A percentile compares a stretch with the other conserved stretches of the same genome.
Conservation (phyloP, 1,140 invertebrate genomes). For the Caerostris extrusa region DNA sequence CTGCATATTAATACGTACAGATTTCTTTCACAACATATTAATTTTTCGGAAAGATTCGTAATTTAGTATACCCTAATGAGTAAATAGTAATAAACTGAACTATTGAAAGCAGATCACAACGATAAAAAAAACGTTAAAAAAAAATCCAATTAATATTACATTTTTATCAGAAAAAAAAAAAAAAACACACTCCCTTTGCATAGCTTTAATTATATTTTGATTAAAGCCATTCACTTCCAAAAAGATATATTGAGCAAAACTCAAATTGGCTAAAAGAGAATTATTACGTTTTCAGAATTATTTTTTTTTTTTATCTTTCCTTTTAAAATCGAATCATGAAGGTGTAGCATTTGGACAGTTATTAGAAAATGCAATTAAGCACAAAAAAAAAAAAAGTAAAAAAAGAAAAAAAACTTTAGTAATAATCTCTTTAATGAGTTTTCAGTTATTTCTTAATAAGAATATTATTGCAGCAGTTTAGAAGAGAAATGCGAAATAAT, state of each 20-base stretch:
- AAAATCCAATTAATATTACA: neutral
- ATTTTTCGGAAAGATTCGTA: too few species aligned
- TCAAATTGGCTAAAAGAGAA: neutral
- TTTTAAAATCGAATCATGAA: neutral
- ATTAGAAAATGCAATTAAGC: constrained; percentile 57
- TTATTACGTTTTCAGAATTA: neutral
- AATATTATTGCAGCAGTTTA: neutral
- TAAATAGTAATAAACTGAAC: too few species aligned
- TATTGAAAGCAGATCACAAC: too few species aligned
- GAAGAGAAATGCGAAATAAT: constrained; percentile 15
- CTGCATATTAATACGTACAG: too few species aligned
- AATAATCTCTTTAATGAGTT: constrained; percentile 54
- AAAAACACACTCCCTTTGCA: neutral
- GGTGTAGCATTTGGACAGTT: neutral
- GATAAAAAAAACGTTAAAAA: neutral
- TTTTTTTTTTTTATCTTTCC: neutral
- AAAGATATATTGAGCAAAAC: neutral
- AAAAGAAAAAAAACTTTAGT: neutral
- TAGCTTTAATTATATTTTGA: constrained; percentile 19
- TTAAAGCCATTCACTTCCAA: neutral
- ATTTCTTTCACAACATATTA: too few species aligned
- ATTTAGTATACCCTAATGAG: too few species aligned
- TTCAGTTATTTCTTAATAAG: constrained; percentile 41
- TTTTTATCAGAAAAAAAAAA: neutral
- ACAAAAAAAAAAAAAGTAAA: neutral